phyloP scores from a whole-genome alignment of 2,888 invertebrate species.

The Hipparchia semele region DNA sequence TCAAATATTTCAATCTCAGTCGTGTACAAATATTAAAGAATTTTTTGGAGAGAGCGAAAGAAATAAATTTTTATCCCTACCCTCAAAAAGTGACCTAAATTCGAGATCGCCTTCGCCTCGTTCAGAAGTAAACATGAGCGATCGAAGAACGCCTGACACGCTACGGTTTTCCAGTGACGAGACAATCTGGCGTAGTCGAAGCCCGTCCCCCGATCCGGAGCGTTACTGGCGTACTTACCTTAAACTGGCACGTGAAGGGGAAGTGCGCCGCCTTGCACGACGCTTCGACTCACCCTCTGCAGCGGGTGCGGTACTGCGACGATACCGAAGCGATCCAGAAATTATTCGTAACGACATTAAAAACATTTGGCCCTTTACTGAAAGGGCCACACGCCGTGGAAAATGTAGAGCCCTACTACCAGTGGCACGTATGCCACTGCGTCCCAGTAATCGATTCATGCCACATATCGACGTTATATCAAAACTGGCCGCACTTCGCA shows the following conservation, averaged over 20 bases:
- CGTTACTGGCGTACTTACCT: conserved; percentile 87
- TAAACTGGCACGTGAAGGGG: conserved; percentile 88
- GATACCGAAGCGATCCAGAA: conserved; percentile 92
- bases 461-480: conserved; percentile 96
- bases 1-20: conserved; percentile 83
- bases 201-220: conserved; percentile 88
- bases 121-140: conserved; percentile 73
- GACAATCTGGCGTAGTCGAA: conserved; percentile 87
- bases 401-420: conserved; percentile 81
- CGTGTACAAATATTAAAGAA: conserved; percentile 90
- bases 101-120: conserved; percentile 81
- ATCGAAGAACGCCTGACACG: conserved; percentile 79
- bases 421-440: conserved; percentile 84
- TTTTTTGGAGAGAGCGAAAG: conserved; percentile 90
- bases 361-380: conserved; percentile 75
- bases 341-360: conserved; percentile 84
- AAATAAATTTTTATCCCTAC: conserved; percentile 82
- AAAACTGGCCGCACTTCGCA: conserved; percentile 88
- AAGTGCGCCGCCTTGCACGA: conserved; percentile 89
- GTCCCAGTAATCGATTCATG: conserved; percentile 89
- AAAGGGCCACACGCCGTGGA: conserved; percentile 60
- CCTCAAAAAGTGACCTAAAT: conserved; percentile 69
- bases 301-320: conserved; percentile 77
- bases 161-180: conserved; percentile 84
- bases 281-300: conserved; percentile 89